A percentile compares a stretch with the other conserved stretches of the same genome.
These are phyloP conservation scores for Baryphthengus martii DNA, from an alignment of 2,113 vertebrate genomes.

Conservation along the genomic window DNA sequence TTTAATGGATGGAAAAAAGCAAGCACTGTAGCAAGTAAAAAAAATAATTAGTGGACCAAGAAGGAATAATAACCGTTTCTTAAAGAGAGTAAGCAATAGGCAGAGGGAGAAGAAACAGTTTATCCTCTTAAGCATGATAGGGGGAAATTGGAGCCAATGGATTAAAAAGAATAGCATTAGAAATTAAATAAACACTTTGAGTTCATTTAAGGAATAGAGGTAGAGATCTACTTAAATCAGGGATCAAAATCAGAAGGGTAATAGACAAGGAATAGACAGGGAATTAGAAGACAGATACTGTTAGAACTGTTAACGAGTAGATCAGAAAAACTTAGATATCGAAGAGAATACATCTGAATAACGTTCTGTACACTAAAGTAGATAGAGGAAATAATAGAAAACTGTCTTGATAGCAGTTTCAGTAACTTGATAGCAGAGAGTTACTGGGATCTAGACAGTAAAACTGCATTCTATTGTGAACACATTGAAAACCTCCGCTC, in stretches of 20 bases:
- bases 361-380: not conserved
- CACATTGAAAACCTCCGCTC: not conserved
- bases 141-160: not conserved
- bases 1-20: not conserved
- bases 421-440: not conserved
- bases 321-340: not conserved
- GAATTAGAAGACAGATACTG: not conserved
- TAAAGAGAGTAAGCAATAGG: not conserved
- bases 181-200: not conserved
- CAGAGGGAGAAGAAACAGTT: not conserved
- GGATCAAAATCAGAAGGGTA: not conserved
- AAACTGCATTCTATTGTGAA: not conserved
- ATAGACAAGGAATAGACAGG: not conserved
- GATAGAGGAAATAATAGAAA: not conserved
- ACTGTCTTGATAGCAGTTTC: not conserved
- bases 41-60: not conserved
- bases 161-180: conserved; percentile 2
- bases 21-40: not conserved
- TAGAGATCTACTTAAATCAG: conserved; percentile 19
- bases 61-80: not conserved
- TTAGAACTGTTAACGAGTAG: not conserved
- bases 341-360: not conserved
- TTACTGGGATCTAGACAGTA: not conserved
- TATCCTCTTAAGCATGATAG: not conserved
- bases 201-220: not conserved